Evolutionary conservation across 2,113 vertebrate species (phyloP), one percentile per base, ranked within the genome.

Genomic region (Rhinoderma darwinii): DNA sequence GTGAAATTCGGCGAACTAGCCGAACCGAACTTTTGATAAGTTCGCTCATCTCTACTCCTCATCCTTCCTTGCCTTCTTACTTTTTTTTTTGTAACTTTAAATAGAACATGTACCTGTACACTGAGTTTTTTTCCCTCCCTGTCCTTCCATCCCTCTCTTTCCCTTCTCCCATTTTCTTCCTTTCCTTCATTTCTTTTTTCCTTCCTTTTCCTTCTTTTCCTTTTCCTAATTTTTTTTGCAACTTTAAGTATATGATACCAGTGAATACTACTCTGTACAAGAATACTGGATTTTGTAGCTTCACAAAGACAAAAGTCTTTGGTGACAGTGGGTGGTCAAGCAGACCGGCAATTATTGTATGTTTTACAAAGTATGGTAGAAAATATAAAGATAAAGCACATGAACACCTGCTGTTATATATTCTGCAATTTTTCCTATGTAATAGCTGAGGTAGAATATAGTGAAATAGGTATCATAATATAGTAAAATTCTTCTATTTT

Each of bases 371-470:
- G 37, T 39, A 18, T 25, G 8, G 9, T 41, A 39, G 68, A 72
- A 72, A 72, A 72, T 70, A 70, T 20, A 70, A 25, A 72, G 35
- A 41, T 39, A 41, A 72, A 72, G 66, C 66, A 37, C 17, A 70
- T 2, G 32, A 37, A 39, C 68, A 72, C 68, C 18, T 72, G 37
- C 68, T 72, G 35, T 20, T 17, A 4, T 41, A 39, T 39, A 72
- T 39, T 72, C 35, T 39, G 68, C 18, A 10, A 15, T 72, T 41
- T 1, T 72, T 41, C 32, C 35, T 25, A 6, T 72, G 63, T 68
- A 35, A 35, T 32, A 66, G 61, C 30, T 14, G 4, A 5, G 3
- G 30, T 18, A 35, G 63, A 30, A 68, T 68, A 18, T 18, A 17
- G 30, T 68, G 30, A 17, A 35, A 32, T 68, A 68, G 15, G 63